phyloP scores from a whole-genome alignment of 2,113 vertebrate genomes.

The Vicugna pacos region DNA sequence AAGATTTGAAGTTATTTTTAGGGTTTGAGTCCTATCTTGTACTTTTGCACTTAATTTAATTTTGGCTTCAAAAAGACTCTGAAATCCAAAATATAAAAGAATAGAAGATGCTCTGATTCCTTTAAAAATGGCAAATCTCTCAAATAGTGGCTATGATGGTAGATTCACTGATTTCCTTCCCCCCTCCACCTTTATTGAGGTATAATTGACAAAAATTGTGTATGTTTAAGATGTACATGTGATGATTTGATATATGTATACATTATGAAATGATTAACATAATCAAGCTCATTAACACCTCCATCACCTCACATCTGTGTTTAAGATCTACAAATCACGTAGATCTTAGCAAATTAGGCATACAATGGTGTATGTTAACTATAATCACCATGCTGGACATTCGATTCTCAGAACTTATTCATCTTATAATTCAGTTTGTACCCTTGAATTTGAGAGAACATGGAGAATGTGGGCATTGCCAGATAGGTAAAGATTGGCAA shows the following conservation, averaged over 20 bases:
- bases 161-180: not conserved
- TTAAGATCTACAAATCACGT: not conserved
- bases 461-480: not conserved
- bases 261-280: not conserved
- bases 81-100: not conserved
- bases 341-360: not conserved
- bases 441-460: not conserved
- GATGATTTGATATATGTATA: not conserved
- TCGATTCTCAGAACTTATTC: not conserved
- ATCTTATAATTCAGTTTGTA: not conserved
- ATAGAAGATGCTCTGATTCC: not conserved
- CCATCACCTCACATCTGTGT: not conserved
- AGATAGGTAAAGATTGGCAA: not conserved
- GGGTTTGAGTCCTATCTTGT: not conserved
- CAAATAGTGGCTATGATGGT: not conserved
- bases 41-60: not conserved
- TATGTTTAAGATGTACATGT: not conserved
- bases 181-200: not conserved
- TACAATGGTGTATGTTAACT: not conserved
- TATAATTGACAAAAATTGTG: not conserved
- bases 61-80: not conserved
- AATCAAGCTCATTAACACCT: not conserved
- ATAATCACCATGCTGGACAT: not conserved
- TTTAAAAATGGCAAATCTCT: not conserved
- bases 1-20: slow-evolving; percentile 12